Conservation (phyloP, 2,888 invertebrate species). For the Baccha elongata region DNA sequence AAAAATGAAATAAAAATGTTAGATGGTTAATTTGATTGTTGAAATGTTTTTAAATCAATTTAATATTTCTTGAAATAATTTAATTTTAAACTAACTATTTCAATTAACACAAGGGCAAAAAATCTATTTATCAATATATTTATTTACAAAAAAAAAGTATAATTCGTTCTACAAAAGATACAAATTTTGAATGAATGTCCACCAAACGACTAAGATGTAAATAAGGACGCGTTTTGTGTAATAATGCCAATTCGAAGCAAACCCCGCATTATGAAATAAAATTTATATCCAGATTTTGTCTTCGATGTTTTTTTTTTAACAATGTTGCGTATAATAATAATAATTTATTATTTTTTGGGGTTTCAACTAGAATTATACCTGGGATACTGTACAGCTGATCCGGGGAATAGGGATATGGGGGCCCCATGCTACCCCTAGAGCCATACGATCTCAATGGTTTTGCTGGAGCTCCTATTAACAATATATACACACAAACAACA, state of each 20-base stretch:
- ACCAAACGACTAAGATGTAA: too few species aligned
- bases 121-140: constrained; percentile 5
- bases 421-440: constrained; percentile 82
- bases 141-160: not conserved
- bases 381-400: constrained; percentile 83
- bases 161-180: not conserved
- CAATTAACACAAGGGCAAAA: constrained; percentile 9
- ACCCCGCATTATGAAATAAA: constrained; percentile 7
- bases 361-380: constrained; percentile 78
- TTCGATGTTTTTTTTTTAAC: constrained; percentile 7
- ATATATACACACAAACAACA: constrained; percentile 73
- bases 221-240: constrained; percentile 9
- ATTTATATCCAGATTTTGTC: not conserved
- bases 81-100: constrained; percentile 10
- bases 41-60: too few species aligned
- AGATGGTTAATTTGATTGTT: not conserved
- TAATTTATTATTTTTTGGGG: constrained; percentile 5
- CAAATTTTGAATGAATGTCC: not conserved
- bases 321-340: not conserved
- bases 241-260: constrained; percentile 26
- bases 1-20: not conserved
- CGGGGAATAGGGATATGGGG: constrained; percentile 82
- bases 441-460: constrained; percentile 83
- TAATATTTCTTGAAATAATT: too few species aligned
- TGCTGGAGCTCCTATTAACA: constrained; percentile 82